Evolutionary conservation across 2,888 invertebrate genomes (phyloP), one percentile per base, ranked within the genome.

Genomic region (Melanotus villosus): DNA sequence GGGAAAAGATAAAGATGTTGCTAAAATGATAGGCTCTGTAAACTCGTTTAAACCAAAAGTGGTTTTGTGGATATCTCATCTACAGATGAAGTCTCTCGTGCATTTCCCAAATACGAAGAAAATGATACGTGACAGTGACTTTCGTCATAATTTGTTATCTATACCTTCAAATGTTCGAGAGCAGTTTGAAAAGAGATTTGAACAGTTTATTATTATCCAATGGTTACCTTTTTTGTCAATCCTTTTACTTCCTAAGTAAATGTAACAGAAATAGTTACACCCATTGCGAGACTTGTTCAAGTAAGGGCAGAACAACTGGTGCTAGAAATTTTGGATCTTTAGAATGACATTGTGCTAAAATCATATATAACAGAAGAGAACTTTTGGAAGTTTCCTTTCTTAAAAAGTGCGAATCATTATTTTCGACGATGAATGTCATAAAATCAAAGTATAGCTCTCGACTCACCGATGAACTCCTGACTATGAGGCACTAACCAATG

Each of bases 1-100:
- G 58, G 70, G 71, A 26, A 71, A 70, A 26, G 60, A 56, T 57
- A 19, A 70, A 38, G 52, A 69, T 65, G 62, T 75, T 12, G 54
- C 50, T 68, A 34, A 34, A 38, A 73, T 70, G 68, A 71, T 71
- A 59, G 65, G 70, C 10, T 50, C 65, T 64, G 47, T 70, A 74
- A 74, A 74, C 50, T 56, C 73, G 56, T 71, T 71, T 56, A 71
- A 69, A 68, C 52, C 43, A 18, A 72, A 72, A 62, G 50, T 72
- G 52, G 72, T 50, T 58, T 68, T 74, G 66, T 68, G 38, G 68
- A 74, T 26, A 26, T 26, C 26, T 5, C 26, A 26, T 26, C 26
- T 26, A 7, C 26, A 26, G 7, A 26, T 26, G 26, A 7, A 7
- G 7, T 26, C 26, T 26, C 26, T 26, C 26, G 26, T 26, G 26